Evolutionary conservation across 2,113 vertebrate genomes (phyloP), one percentile per base, ranked within the genome.

Genomic region (Chionodraco myersi): DNA sequence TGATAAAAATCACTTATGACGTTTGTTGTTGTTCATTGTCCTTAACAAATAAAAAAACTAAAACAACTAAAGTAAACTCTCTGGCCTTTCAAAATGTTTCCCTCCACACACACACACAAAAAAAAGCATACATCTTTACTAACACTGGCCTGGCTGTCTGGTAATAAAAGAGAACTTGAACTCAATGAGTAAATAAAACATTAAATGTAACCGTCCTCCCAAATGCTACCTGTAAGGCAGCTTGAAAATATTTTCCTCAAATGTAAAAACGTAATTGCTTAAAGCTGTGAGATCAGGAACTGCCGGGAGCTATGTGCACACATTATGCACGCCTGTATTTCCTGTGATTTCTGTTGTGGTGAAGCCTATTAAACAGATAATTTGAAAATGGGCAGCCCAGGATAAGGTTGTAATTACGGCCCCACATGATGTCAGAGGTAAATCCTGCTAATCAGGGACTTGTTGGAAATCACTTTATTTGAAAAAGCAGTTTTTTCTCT

Each of bases 191-290:
- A 8, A 54, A 41, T 41, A 41, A 70, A 23, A 58, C 14, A 48
- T 45, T 76, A 44, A 65, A 62, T 45, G 0, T 48, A 56, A 71
- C 44, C 56, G 11, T 69, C 26, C 53, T 53, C 6, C 45, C 10
- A 67, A 67, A 54, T 49, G 59, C 72, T 93, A 91, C 90, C 90
- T 93, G 85, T 71, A 51, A 62, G 61, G 59, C 86, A 89, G 79
- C 88, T 93, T 89, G 90, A 87, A 93, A 77, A 87, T 79, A 86
- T 91, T 87, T 91, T 18, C 66, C 70, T 83, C 58, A 89, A 83
- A 91, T 89, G 81, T 83, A 80, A 86, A 89, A 88, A 57, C 71
- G 62, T 92, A 94, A 92, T 91, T 90, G 81, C 57, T 93, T 79
- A 83, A 93, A 93, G 83, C 75, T 94, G 87, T 49, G 58, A 62